These are phyloP conservation scores for Cotesia vestalis DNA, from an alignment of 1,140 invertebrate genomes.

Conservation along the genomic window DNA sequence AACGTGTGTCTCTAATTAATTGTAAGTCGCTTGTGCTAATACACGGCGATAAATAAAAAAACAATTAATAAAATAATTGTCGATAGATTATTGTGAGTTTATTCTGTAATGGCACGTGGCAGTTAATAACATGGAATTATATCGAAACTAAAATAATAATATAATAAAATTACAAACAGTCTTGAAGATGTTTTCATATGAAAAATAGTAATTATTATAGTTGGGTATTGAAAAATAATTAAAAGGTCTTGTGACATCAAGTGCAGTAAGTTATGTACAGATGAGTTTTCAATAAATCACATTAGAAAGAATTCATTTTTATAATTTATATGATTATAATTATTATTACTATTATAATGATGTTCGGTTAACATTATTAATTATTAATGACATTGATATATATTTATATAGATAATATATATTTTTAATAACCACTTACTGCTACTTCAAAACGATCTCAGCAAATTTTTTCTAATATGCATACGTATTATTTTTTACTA, in stretches of 20 bases:
- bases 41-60: no score
- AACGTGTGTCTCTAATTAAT: slow-evolving; percentile 1
- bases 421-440: not conserved
- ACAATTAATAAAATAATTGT: not conserved
- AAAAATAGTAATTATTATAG: slow-evolving; percentile 24
- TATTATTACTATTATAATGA: not conserved
- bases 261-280: slow-evolving; percentile 38
- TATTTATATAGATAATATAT: not conserved
- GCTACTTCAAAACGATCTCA: slow-evolving; percentile 15
- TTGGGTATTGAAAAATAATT: not conserved
- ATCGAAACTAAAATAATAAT: slow-evolving; percentile 2
- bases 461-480: not conserved
- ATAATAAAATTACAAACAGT: not conserved
- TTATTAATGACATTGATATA: not conserved
- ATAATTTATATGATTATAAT: not conserved
- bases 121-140: slow-evolving; percentile 30
- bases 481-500: no score
- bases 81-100: slow-evolving; percentile 4
- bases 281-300: slow-evolving; percentile 44
- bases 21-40: no score
- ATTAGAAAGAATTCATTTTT: slow-evolving; percentile 36
- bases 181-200: slow-evolving; percentile 39
- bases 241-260: slow-evolving; percentile 31
- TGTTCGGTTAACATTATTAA: not conserved
- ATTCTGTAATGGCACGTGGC: slow-evolving; percentile 13